phyloP scores from a whole-genome alignment of 2,888 invertebrate species.

The Germaria angustata region DNA sequence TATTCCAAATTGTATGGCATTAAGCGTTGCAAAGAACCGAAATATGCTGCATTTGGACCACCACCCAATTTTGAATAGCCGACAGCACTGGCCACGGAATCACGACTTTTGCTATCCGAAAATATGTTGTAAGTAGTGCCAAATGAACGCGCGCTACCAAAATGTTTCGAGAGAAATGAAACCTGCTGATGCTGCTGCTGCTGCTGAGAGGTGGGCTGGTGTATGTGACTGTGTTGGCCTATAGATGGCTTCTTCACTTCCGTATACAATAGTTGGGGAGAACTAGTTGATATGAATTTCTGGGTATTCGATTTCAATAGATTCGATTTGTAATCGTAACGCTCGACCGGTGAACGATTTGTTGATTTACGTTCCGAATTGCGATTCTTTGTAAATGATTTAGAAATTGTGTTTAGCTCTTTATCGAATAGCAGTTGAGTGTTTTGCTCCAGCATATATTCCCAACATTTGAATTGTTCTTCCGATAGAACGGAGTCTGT shows the following conservation, averaged over 20 bases:
- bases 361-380: constrained; percentile 63
- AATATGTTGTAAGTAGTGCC: constrained; percentile 74
- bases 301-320: constrained; percentile 74
- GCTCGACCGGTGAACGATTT: constrained; percentile 66
- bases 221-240: constrained; percentile 22
- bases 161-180: constrained; percentile 86
- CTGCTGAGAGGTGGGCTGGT: constrained; percentile 52
- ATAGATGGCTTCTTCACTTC: constrained; percentile 71
- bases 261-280: constrained; percentile 82
- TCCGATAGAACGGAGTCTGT: constrained; percentile 85
- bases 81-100: constrained; percentile 71
- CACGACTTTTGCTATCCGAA: constrained; percentile 71
- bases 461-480: constrained; percentile 95
- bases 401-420: constrained; percentile 89
- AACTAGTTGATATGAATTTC: constrained; percentile 85
- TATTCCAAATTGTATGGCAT: constrained; percentile 92
- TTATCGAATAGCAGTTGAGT: constrained; percentile 93
- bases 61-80: constrained; percentile 81
- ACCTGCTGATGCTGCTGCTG: constrained; percentile 71
- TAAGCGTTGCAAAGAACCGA: constrained; percentile 90
- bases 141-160: constrained; percentile 90
- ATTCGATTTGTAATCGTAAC: constrained; percentile 74
- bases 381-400: constrained; percentile 81
- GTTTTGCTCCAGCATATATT: constrained; percentile 95
- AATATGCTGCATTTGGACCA: constrained; percentile 92